phyloP scores from a whole-genome alignment of 2,797 vertebrate genomes.

The Ambastaia sidthimunki region DNA sequence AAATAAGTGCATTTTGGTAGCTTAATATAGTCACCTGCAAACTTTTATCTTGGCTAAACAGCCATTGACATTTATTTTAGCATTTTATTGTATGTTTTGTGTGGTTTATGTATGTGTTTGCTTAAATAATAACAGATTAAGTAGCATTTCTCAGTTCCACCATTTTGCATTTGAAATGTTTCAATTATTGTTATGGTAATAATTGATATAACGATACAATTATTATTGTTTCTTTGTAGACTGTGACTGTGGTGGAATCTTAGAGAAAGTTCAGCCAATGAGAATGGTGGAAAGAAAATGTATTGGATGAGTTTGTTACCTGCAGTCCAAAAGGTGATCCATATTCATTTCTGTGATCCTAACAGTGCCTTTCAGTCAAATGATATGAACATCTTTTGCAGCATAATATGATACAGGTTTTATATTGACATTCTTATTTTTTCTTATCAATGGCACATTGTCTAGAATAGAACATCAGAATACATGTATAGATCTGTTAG shows the following conservation, averaged over 20 bases:
- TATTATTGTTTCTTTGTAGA: background rate
- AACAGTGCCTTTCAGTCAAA: slow-evolving; percentile 46
- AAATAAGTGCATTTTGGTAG: background rate
- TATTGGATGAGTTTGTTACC: background rate
- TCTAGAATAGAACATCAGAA: slow-evolving; percentile 9
- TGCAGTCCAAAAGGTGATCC: background rate
- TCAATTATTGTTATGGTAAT: too few species aligned
- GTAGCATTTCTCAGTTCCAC: background rate
- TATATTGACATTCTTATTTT: background rate
- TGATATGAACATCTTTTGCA: too few species aligned
- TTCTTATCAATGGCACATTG: background rate
- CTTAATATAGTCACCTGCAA: background rate
- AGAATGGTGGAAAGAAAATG: slow-evolving; percentile 2
- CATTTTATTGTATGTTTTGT: background rate
- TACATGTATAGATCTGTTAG: background rate
- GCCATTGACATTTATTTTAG: background rate
- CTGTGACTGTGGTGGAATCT: slow-evolving; percentile 5
- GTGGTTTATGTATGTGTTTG: background rate
- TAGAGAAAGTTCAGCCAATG: slow-evolving; percentile 35
- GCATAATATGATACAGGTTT: too few species aligned
- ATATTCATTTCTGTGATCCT: slow-evolving; percentile 22
- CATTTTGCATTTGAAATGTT: slow-evolving; percentile 15
- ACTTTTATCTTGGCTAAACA: background rate
- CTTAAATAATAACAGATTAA: background rate
- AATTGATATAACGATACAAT: background rate